Evolutionary conservation across 2,888 invertebrate genomes (phyloP), one percentile per base, ranked within the genome.

Genomic region (Mythimna lalbum): DNA sequence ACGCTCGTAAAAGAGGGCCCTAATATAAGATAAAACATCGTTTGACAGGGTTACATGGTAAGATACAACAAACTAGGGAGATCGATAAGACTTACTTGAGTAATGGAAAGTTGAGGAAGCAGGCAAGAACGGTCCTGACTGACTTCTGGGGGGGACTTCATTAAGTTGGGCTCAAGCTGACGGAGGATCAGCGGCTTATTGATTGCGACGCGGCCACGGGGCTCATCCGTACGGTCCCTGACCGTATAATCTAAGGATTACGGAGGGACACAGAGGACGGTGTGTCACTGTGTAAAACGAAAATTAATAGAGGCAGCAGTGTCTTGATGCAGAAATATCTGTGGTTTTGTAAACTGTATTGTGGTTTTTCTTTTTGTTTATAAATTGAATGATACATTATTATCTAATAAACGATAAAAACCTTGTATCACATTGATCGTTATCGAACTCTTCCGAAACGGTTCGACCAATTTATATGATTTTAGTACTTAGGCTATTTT

Each of bases 131-230:
- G 59, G 68, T 69, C 55, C 72, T 63, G 65, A 68, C 72, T 81
- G 76, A 81, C 80, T 85, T 85, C 81, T 82, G 73, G 69, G 69
- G 63, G 68, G 73, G 82, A 84, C 82, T 90, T 93, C 89, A 92
- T 93, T 92, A 91, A 90, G 88, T 90, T 87, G 86, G 89, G 90
- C 90, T 92, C 88, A 90, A 88, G 90, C 87, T 81, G 77, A 82
- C 86, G 86, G 83, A 80, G 86, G 88, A 87, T 87, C 87, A 85
- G 81, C 80, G 83, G 86, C 85, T 90, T 89, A 89, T 89, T 90
- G 90, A 90, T 90, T 87, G 87, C 88, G 76, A 85, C 82, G 85
- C 78, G 76, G 81, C 81, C 69, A 82, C 83, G 82, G 80, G 78
- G 82, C 83, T 83, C 82, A 78, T 84, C 85, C 83, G 74, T 76